Evolutionary conservation across 2,113 vertebrate genomes (phyloP).

Genomic region (Hippocampus zosterae): DNA sequence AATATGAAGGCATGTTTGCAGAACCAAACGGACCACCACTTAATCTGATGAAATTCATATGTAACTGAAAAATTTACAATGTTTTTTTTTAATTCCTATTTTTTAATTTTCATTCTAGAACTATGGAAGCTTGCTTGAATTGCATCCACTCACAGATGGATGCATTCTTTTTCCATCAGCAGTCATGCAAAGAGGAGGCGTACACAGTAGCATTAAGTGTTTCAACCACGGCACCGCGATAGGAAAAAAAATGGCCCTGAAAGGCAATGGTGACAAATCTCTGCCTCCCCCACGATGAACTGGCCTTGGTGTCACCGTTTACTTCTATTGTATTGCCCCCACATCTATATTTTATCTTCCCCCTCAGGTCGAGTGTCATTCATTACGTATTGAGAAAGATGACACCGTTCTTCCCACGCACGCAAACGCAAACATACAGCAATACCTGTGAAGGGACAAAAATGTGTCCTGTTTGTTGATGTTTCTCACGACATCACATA

Average conservation of each 20-base stretch:
- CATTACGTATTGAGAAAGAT: constrained; percentile 15
- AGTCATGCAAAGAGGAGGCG: constrained; percentile 17
- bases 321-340: neutral
- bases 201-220: constrained; percentile 45
- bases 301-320: neutral
- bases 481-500: neutral
- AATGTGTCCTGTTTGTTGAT: neutral
- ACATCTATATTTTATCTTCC: neutral
- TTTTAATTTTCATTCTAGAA: neutral
- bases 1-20: too few species aligned
- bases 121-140: neutral
- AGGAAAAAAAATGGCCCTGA: constrained; percentile 33
- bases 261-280: constrained; percentile 17
- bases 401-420: constrained; percentile 4
- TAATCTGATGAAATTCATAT: too few species aligned
- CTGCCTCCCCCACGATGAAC: neutral
- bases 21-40: too few species aligned
- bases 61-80: neutral
- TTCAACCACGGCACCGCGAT: constrained; percentile 34
- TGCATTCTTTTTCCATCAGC: neutral
- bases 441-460: neutral
- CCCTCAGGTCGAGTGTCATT: constrained; percentile 8
- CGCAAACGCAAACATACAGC: constrained; percentile 8
- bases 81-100: neutral
- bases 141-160: neutral